Evolutionary conservation across 2,888 invertebrate species (phyloP).

Genomic region (Euzetes globulus): DNA sequence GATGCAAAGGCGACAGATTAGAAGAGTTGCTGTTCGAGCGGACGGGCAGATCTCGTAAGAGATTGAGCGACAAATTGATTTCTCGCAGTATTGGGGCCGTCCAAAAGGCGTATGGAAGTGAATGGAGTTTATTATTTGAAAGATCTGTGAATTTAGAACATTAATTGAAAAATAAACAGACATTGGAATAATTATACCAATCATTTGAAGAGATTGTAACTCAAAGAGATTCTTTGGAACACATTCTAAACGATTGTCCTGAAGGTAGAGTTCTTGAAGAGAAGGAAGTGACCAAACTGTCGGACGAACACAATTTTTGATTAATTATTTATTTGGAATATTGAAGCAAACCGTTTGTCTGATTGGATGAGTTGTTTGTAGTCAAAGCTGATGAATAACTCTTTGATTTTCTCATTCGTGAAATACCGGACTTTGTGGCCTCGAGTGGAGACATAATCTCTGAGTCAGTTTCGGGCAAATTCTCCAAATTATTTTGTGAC

Average conservation of each 20-base stretch:
- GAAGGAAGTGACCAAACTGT: conserved; percentile 53
- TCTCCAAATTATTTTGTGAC: conserved; percentile 78
- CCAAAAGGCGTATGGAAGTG: conserved; percentile 78
- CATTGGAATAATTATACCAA: too few relatives aligned
- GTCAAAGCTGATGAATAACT: conserved; percentile 30
- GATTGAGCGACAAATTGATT: conserved; percentile 79
- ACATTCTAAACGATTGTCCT: conserved; percentile 76
- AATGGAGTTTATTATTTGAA: conserved; percentile 84
- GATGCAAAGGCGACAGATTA: conserved; percentile 4
- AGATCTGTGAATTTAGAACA: too few relatives aligned
- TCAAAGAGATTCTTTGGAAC: conserved; percentile 74
- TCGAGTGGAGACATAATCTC: conserved; percentile 13
- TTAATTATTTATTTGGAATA: not conserved
- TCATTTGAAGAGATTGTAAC: conserved; percentile 64
- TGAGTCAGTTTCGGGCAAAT: conserved; percentile 53
- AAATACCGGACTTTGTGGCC: conserved; percentile 15
- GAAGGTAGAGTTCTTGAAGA: conserved; percentile 81
- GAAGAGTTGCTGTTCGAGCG: conserved; percentile 14
- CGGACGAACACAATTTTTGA: conserved; percentile 2
- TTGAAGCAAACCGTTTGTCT: conserved; percentile 33
- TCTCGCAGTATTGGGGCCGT: conserved; percentile 73
- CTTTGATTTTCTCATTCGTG: conserved; percentile 33
- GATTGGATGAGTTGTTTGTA: not conserved
- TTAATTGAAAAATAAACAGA: too few relatives aligned
- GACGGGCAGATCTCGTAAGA: conserved; percentile 62